A percentile compares a stretch with the other conserved stretches of the same genome.
These are phyloP conservation scores for Hybos culiciformis DNA, from an alignment of 2,888 invertebrate species.

Conservation along the genomic window DNA sequence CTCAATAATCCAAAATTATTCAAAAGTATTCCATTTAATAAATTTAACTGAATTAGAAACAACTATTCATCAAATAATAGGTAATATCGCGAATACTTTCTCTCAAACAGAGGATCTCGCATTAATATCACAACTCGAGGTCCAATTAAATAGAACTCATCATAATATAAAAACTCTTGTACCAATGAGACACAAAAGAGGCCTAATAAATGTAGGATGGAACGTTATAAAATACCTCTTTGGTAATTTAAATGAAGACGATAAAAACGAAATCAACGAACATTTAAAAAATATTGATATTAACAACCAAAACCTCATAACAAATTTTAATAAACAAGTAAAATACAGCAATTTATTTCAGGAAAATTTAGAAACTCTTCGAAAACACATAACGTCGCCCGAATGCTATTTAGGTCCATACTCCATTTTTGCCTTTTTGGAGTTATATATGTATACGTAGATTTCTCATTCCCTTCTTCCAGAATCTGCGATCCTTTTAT, in stretches of 20 bases:
- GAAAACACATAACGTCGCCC: not conserved
- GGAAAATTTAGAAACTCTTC: not conserved
- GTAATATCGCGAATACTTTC: too few species aligned
- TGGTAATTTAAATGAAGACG: constrained; percentile 12
- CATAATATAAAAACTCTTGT: not conserved
- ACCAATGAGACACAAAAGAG: constrained; percentile 8
- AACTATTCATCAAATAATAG: too few species aligned
- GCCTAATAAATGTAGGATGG: constrained; percentile 10
- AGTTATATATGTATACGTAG: too few species aligned
- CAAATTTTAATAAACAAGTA: too few species aligned
- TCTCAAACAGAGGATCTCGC: too few species aligned
- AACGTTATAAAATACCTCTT: constrained; percentile 10
- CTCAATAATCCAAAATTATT: too few species aligned
- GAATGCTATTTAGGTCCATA: too few species aligned
- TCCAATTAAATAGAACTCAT: not conserved
- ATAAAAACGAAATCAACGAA: constrained; percentile 11
- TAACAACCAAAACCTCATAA: constrained; percentile 10
- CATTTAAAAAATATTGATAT: constrained; percentile 8
- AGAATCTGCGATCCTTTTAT: too few species aligned
- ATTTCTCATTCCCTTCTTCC: too few species aligned
- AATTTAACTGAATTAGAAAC: too few species aligned
- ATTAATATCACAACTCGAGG: not conserved
- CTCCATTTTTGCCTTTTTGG: too few species aligned
- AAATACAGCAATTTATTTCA: not conserved
- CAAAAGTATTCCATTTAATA: too few species aligned